phyloP scores from a whole-genome alignment of 1,140 invertebrate genomes.

The Cherax quadricarinatus region DNA sequence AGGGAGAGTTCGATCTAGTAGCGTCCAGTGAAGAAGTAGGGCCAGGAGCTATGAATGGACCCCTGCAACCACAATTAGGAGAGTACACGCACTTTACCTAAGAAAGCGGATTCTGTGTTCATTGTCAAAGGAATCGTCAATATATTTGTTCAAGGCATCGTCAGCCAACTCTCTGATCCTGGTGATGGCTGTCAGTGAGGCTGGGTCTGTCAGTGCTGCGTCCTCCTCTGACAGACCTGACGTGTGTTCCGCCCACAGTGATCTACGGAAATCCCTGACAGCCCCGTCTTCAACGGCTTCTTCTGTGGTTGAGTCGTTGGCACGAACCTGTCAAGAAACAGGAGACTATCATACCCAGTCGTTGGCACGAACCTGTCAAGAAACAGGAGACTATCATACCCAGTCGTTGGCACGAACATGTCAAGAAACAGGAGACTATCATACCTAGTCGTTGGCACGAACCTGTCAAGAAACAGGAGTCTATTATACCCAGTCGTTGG shows the following conservation, averaged over 20 bases:
- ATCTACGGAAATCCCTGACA: slow-evolving; percentile 11
- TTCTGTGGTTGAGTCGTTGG: neutral
- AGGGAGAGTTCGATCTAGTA: neutral
- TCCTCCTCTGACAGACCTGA: slow-evolving; percentile 47
- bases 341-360: no score
- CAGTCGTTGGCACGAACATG: no score
- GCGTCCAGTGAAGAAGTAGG: no score
- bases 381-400: no score
- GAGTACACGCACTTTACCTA: neutral
- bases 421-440: no score
- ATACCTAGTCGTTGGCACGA: no score
- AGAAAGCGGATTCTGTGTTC: slow-evolving; percentile 28
- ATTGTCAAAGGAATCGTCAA: neutral
- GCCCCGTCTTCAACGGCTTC: slow-evolving; percentile 14
- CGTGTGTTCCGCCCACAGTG: slow-evolving; percentile 57
- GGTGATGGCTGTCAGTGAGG: slow-evolving; percentile 30
- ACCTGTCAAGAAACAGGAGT: no score
- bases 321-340: neutral
- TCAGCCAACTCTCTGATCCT: slow-evolving; percentile 26
- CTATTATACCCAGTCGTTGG: no score
- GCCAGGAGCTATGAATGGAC: neutral
- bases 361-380: no score
- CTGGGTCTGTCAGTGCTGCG: slow-evolving; percentile 2
- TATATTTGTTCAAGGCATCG: neutral
- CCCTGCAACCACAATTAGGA: neutral